These are phyloP conservation scores for Nephrotoma appendiculata DNA, from an alignment of 2,888 invertebrate species.

Conservation along the genomic window DNA sequence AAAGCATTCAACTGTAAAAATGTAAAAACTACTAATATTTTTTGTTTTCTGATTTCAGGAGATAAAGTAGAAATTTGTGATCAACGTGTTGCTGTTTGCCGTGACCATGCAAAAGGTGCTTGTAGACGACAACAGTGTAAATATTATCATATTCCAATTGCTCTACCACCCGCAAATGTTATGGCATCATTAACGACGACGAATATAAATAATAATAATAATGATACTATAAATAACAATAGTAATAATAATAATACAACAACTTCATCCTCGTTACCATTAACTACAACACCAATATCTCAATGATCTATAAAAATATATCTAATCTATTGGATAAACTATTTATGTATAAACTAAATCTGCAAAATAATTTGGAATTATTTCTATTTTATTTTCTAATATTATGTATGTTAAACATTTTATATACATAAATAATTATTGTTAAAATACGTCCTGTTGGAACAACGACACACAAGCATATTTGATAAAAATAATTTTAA, in stretches of 20 bases:
- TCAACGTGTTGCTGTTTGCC: conserved; percentile 90
- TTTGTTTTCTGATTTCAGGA: conserved; percentile 44
- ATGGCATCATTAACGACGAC: conserved; percentile 39
- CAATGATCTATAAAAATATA: neutral
- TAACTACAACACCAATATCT: neutral
- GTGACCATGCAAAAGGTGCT: conserved; percentile 88
- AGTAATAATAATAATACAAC: neutral
- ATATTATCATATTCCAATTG: conserved; percentile 93
- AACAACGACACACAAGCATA: neutral
- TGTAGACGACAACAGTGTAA: conserved; percentile 90
- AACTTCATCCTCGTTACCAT: neutral
- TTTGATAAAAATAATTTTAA: neutral
- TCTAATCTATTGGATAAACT: neutral
- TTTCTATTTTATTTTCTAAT: neutral
- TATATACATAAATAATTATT: neutral
- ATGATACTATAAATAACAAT: neutral
- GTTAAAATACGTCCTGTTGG: conserved; percentile 4
- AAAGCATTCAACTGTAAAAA: neutral
- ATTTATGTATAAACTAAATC: neutral
- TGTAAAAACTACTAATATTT: neutral
- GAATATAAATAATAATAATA: neutral
- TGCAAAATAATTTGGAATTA: neutral
- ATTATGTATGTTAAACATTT: neutral
- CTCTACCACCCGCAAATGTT: conserved; percentile 68
- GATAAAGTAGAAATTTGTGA: conserved; percentile 90